phyloP scores from a whole-genome alignment of 1,140 invertebrate species.

The Cotesia vestalis region DNA sequence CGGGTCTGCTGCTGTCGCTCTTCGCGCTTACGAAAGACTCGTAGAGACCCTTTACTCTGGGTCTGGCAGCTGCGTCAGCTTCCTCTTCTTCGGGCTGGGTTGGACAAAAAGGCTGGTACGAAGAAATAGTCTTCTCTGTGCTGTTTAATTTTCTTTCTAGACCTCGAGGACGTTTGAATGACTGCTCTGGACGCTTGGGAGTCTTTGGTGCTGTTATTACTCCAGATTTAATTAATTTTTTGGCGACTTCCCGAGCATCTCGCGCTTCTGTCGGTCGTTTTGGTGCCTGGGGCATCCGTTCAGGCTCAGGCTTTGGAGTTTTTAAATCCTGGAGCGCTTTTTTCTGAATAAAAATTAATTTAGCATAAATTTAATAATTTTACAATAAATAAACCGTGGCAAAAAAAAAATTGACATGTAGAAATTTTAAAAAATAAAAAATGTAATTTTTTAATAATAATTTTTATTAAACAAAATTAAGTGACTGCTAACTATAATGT shows the following conservation, averaged over 20 bases:
- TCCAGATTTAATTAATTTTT: conserved; percentile 93
- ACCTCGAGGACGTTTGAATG: conserved; percentile 82
- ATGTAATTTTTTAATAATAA: conserved; percentile 19
- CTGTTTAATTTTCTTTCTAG: conserved; percentile 82
- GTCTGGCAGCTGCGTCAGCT: conserved; percentile 55
- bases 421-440: not conserved
- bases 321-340: conserved; percentile 90
- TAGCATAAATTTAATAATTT: conserved; percentile 19
- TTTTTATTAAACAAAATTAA: not conserved
- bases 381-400: not conserved
- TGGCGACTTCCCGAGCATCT: conserved; percentile 93
- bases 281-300: conserved; percentile 76
- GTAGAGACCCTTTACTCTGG: conserved; percentile 80
- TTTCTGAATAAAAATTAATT: conserved; percentile 71
- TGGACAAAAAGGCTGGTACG: conserved; percentile 90
- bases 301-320: conserved; percentile 87
- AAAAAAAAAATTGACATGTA: no score
- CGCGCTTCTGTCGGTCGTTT: conserved; percentile 87
- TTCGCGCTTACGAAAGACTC: conserved; percentile 87
- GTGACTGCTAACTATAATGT: no score
- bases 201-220: conserved; percentile 86
- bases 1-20: conserved; percentile 67
- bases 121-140: conserved; percentile 77
- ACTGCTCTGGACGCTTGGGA: conserved; percentile 81
- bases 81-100: conserved; percentile 77